Percentiles rank a stretch among this genome's conserved stretches.
Evolutionary conservation across 2,888 invertebrate genomes (phyloP).

Genomic region (Ischnus inquisitorius): DNA sequence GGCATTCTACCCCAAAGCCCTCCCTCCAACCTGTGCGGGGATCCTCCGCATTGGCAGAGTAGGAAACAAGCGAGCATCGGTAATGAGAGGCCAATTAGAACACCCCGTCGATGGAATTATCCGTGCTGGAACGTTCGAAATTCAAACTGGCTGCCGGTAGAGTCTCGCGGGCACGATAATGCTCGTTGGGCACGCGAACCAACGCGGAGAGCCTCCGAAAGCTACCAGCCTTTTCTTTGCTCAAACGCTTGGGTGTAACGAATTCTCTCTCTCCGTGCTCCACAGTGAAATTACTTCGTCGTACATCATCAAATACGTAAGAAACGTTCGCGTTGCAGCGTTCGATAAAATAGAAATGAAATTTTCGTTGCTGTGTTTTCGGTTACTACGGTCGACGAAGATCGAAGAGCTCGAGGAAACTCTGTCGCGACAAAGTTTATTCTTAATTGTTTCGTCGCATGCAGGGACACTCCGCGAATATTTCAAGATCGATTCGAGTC

Average conservation of each 20-base stretch:
- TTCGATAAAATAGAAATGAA: conserved; percentile 2
- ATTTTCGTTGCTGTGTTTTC: conserved; percentile 5
- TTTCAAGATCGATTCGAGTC: neutral
- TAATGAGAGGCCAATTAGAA: conserved; percentile 85
- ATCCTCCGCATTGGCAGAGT: conserved; percentile 69
- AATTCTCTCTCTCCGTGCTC: conserved; percentile 5
- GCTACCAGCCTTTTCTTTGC: conserved; percentile 63
- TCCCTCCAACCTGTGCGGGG: conserved; percentile 44
- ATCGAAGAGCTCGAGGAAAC: neutral
- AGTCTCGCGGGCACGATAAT: conserved; percentile 68
- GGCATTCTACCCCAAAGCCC: conserved; percentile 13
- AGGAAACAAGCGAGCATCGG: conserved; percentile 84
- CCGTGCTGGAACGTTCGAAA: conserved; percentile 82
- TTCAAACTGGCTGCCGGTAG: conserved; percentile 83
- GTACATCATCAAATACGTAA: conserved; percentile 27
- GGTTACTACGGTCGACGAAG: neutral
- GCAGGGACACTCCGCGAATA: neutral
- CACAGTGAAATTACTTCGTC: conserved; percentile 8
- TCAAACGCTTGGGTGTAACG: conserved; percentile 16
- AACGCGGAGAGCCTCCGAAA: neutral
- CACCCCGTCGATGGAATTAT: conserved; percentile 84
- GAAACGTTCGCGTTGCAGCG: conserved; percentile 15
- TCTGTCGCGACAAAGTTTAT: conserved; percentile 37
- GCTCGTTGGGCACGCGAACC: conserved; percentile 72
- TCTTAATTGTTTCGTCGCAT: conserved; percentile 54